Conservation (phyloP, 30 jellyfish, hydroid and myxozoan genomes). For the Turritopsis dohrnii region DNA sequence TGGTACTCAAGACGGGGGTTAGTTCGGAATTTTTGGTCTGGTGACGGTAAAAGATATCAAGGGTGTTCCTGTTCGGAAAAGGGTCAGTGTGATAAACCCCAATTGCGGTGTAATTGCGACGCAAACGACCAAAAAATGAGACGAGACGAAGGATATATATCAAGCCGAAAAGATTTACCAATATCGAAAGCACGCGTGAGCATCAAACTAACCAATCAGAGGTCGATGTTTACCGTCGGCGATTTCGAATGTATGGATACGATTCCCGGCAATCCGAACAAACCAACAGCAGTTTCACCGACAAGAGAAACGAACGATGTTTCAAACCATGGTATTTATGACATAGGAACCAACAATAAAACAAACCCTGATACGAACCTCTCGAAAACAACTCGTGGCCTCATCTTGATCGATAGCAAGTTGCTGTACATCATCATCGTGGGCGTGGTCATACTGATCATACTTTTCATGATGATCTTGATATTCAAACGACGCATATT, state of each 20-base stretch:
- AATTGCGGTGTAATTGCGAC: conserved; percentile 24
- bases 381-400: not conserved
- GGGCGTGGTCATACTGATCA: conserved; percentile 1
- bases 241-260: conserved; percentile 23
- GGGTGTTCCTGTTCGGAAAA: conserved; percentile 18
- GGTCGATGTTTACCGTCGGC: conserved; percentile 27
- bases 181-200: conserved; percentile 31
- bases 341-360: not conserved
- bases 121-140: conserved; percentile 6
- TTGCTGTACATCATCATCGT: conserved; percentile 20
- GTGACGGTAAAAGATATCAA: not conserved
- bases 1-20: conserved; percentile 32
- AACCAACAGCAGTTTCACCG: not conserved
- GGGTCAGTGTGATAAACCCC: not conserved
- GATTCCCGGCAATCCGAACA: not conserved
- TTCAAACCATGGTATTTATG: not conserved
- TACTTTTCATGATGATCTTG: not conserved
- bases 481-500: conserved; percentile 29
- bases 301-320: not conserved
- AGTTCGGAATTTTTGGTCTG: conserved; percentile 21
- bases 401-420: conserved; percentile 24
- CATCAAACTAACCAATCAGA: conserved; percentile 1
- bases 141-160: conserved; percentile 26
- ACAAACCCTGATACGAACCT: conserved; percentile 1
- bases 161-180: conserved; percentile 23